These are phyloP conservation scores for Hydrozoanthus tunicans DNA, from an alignment of 64 coral and sea anemone species.

Conservation along the genomic window DNA sequence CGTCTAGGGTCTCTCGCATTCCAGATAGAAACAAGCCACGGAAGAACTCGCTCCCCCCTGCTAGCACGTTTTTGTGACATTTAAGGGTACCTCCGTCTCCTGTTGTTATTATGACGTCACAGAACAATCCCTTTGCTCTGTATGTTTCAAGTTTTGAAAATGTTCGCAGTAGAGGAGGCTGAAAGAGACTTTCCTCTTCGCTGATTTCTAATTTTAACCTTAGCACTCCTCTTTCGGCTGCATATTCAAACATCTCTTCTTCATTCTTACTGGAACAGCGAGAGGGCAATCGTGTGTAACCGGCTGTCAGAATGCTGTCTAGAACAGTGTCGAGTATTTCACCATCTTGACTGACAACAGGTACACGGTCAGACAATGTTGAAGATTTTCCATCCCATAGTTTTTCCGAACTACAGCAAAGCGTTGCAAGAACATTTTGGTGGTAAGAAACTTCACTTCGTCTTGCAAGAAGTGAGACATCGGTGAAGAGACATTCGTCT, in stretches of 20 bases:
- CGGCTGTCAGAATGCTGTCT: neutral
- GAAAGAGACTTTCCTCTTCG: neutral
- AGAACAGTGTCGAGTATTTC: neutral
- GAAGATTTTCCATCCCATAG: neutral
- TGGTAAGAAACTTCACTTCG: neutral
- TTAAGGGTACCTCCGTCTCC: neutral
- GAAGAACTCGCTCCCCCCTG: slow-evolving; percentile 24
- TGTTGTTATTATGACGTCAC: slow-evolving; percentile 33
- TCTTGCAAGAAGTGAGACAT: neutral
- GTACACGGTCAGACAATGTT: neutral
- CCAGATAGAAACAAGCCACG: slow-evolving; percentile 20
- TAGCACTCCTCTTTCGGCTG: neutral
- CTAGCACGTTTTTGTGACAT: slow-evolving; percentile 25
- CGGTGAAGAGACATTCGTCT: neutral
- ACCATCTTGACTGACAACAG: neutral
- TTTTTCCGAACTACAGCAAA: neutral
- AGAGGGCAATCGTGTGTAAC: neutral
- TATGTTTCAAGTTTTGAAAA: slow-evolving; percentile 26
- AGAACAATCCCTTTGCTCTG: neutral
- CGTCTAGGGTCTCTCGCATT: slow-evolving; percentile 5
- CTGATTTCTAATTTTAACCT: neutral
- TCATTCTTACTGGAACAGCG: too few relatives aligned
- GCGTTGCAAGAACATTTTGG: neutral
- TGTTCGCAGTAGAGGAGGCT: neutral
- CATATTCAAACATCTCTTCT: neutral